These are phyloP conservation scores for Bombus turneri DNA, from an alignment of 1,140 invertebrate species.

Conservation along the genomic window DNA sequence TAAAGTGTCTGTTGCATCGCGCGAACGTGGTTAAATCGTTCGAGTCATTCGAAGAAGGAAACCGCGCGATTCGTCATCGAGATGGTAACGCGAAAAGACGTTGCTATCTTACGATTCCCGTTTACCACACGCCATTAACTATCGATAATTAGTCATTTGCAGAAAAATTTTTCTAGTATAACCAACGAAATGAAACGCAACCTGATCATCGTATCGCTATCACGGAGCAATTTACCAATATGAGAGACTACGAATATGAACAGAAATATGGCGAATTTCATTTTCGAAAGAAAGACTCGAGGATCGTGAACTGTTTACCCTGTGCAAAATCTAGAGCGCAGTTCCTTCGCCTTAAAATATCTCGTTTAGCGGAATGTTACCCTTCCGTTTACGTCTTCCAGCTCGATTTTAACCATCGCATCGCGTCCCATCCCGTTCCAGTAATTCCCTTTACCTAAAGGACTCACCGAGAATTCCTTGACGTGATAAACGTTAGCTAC, in stretches of 20 bases:
- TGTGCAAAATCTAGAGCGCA: too few species aligned
- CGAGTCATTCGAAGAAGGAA: not conserved
- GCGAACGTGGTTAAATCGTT: not conserved
- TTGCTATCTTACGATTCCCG: too few species aligned
- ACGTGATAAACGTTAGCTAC: slow-evolving; percentile 52
- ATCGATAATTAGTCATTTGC: not conserved
- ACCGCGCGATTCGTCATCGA: not conserved
- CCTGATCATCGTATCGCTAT: not conserved
- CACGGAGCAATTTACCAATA: not conserved
- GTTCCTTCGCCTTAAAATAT: slow-evolving; percentile 2
- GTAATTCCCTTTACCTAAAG: not conserved
- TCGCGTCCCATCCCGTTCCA: not conserved
- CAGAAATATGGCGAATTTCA: too few species aligned
- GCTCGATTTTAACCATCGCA: not conserved
- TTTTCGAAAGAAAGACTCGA: not conserved
- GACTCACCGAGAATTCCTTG: slow-evolving; percentile 38
- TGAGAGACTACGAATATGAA: too few species aligned
- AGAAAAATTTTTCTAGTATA: not conserved
- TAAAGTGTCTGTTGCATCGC: not conserved
- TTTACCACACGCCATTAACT: not conserved
- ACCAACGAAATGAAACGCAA: not conserved
- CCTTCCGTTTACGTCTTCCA: not conserved
- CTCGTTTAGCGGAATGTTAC: slow-evolving; percentile 19
- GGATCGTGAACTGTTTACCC: slow-evolving; percentile 25
- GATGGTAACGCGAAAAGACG: not conserved